These are phyloP conservation scores for Xanthorhoe spadicearia DNA, from an alignment of 2,888 invertebrate genomes.

Conservation along the genomic window DNA sequence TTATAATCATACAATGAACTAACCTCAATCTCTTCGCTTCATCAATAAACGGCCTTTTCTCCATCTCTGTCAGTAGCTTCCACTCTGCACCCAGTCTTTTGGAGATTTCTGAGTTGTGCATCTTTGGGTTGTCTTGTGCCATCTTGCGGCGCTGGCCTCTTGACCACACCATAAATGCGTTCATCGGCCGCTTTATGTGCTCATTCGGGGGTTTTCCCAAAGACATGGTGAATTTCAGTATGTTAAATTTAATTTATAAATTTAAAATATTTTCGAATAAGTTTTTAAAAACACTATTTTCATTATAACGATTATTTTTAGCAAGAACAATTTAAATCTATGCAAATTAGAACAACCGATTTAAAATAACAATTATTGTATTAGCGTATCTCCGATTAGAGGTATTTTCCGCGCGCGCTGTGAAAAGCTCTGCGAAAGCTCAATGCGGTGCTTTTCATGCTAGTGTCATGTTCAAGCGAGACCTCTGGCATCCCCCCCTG, in stretches of 20 bases:
- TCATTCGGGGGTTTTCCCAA: conserved; percentile 82
- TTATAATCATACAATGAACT: conserved; percentile 49
- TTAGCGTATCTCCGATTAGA: conserved; percentile 38
- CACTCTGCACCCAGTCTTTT: conserved; percentile 94
- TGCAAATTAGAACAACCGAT: conserved; percentile 12
- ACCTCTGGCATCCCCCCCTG: conserved; percentile 62
- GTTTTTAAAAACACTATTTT: conserved; percentile 31
- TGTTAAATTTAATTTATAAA: conserved; percentile 25
- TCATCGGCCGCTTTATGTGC: conserved; percentile 97
- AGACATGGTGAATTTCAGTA: conserved; percentile 61
- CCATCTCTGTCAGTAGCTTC: conserved; percentile 93
- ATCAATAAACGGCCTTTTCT: conserved; percentile 95
- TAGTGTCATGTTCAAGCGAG: conserved; percentile 75
- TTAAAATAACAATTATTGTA: conserved; percentile 39
- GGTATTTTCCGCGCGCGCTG: conserved; percentile 64
- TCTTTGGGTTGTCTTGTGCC: conserved; percentile 97
- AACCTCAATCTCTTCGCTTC: conserved; percentile 95
- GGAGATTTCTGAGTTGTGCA: conserved; percentile 96
- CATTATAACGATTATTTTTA: conserved; percentile 27
- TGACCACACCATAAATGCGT: conserved; percentile 98
- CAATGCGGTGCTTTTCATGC: conserved; percentile 82
- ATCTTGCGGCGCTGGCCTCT: conserved; percentile 94
- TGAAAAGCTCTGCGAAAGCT: conserved; percentile 82
- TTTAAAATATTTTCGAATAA: conserved; percentile 4
- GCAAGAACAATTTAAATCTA: conserved; percentile 13